Conservation (phyloP, 2,888 invertebrate genomes). For the Exocentrus adspersus region DNA sequence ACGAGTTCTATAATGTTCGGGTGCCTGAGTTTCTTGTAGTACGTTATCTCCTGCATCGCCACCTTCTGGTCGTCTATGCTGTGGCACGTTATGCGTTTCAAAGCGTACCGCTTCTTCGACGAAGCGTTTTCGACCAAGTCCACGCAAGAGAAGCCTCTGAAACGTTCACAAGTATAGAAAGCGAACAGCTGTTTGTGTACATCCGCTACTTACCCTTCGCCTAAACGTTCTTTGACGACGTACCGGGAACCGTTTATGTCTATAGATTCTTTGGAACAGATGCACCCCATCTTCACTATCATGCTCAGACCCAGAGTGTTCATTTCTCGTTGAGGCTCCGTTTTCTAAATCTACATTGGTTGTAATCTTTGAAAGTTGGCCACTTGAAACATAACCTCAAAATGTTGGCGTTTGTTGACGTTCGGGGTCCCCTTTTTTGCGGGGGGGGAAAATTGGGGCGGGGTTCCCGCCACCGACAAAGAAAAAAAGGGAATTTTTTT, state of each 20-base stretch:
- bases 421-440: too few relatives aligned
- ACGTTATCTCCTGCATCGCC: constrained; percentile 79
- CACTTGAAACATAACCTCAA: too few relatives aligned
- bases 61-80: constrained; percentile 78
- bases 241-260: constrained; percentile 77
- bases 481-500: too few relatives aligned
- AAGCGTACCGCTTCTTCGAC: constrained; percentile 75
- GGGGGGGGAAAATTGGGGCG: too few relatives aligned
- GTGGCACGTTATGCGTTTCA: constrained; percentile 85
- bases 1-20: constrained; percentile 78
- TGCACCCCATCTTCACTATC: constrained; percentile 78
- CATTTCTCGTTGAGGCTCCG: constrained; percentile 67
- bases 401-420: too few relatives aligned
- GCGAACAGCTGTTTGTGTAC: constrained; percentile 31
- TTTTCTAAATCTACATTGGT: too few relatives aligned
- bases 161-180: too few relatives aligned
- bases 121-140: constrained; percentile 76
- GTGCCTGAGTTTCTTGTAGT: constrained; percentile 76
- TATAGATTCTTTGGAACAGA: constrained; percentile 78
- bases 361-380: too few relatives aligned
- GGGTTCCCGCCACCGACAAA: too few relatives aligned
- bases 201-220: constrained; percentile 73
- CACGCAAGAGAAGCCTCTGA: constrained; percentile 84
- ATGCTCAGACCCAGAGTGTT: constrained; percentile 76
- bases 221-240: constrained; percentile 74